These are phyloP conservation scores for Melanocharis versteri DNA, from an alignment of 2,113 vertebrate genomes.

Conservation along the genomic window DNA sequence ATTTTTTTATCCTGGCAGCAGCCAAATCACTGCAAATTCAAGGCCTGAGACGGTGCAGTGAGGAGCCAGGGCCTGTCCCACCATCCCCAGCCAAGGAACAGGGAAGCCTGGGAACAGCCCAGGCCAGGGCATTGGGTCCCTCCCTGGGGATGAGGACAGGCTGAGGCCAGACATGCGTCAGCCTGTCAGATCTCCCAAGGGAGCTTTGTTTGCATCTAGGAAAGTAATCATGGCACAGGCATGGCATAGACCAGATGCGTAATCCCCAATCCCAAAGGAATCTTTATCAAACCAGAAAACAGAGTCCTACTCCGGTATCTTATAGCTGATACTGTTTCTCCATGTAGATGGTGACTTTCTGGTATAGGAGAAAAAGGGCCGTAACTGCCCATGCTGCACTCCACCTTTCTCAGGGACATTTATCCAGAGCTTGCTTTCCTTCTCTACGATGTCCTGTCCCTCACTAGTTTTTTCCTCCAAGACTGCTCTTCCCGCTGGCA, in stretches of 20 bases:
- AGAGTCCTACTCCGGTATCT: neutral
- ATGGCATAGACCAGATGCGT: neutral
- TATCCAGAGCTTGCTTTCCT: neutral
- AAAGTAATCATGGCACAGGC: neutral
- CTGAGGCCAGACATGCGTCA: neutral
- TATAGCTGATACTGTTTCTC: neutral
- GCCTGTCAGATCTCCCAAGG: rapidly evolving
- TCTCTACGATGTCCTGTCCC: neutral
- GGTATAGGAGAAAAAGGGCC: neutral
- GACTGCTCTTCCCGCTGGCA: neutral
- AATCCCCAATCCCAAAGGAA: neutral
- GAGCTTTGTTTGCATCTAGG: neutral
- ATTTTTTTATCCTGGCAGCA: neutral
- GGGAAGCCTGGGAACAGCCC: neutral
- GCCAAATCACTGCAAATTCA: neutral
- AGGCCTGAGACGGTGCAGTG: neutral
- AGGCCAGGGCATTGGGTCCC: neutral
- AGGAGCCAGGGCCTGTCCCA: neutral
- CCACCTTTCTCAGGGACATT: neutral
- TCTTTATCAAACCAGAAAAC: neutral
- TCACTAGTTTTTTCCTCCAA: neutral
- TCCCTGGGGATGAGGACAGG: neutral
- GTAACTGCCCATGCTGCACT: rapidly evolving
- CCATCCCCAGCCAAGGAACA: neutral
- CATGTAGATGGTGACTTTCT: neutral